Base-by-base conservation (phyloP, 1,140 invertebrate species). In the Physella acuta region DNA sequence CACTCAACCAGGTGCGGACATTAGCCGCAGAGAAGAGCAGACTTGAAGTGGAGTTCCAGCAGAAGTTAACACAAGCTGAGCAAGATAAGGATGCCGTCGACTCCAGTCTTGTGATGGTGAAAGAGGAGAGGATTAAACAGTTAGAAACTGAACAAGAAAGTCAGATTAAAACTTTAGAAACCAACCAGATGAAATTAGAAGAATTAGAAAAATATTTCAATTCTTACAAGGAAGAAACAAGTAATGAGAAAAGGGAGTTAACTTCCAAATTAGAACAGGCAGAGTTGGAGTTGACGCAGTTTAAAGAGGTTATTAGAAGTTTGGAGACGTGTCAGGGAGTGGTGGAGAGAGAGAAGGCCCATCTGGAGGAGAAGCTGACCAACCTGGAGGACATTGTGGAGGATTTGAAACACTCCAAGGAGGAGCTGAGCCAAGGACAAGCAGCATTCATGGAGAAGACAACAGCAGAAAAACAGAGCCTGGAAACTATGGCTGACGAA, bases 391-490 rank as follows among this genome's bases (percentile, higher is more conserved):
- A 65, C 14, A 73, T 74, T 20, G 70, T 79, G 28, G 55, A 66
- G 2, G 68, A 75, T 5, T 66, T 74, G 60, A 56, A 71, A 68
- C 71, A 71, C 56, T 61, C 71, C 1, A 79, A 78, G 66, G 73
- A 74, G 34, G 75, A 79, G 33, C 63, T 78, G 30, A 76, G 63
- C 58, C 75, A 75, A 28, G 74, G 73, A 36, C 70, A 75, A 8
- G 62, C 72, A 49, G 51, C 71, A 30, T 68, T 76, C 55, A 72
- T 63, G 20, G 34, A 75, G 37, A 68, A 79, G 61, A 56, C 71
- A 11, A 58, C 64, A 31, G 65, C 64, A 26, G 76, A 79, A 33
- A 78, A 79, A 39, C 49, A 68, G 26, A 58, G 17, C n/a, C 58
- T 75, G 20, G 71, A 76, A 36, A 49, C 68, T 5, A 78, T 70